Evolutionary conservation across 1,140 invertebrate genomes (phyloP).

Genomic region (Trachymyrmex septentrionalis): DNA sequence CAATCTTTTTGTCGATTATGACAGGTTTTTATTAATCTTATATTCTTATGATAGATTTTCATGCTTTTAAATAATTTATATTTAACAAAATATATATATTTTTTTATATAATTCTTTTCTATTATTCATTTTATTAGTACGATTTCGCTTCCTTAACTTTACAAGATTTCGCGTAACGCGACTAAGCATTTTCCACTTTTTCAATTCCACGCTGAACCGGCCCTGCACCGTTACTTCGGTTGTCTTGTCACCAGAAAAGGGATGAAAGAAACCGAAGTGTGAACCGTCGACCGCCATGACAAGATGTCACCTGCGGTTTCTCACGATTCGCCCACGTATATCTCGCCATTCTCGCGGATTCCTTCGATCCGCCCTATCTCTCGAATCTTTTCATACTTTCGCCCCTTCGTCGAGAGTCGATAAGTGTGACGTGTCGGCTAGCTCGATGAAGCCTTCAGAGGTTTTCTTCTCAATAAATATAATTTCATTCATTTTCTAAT

Average conservation of each 20-base stretch:
- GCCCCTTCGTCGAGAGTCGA: slow-evolving; percentile 61
- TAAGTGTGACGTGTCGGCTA: slow-evolving; percentile 54
- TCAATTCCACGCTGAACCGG: slow-evolving; percentile 68
- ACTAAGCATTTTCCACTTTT: not conserved
- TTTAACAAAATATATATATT: not conserved
- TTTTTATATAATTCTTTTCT: not conserved
- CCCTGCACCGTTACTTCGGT: slow-evolving; percentile 78
- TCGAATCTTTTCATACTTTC: slow-evolving; percentile 75
- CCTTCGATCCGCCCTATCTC: slow-evolving; percentile 71
- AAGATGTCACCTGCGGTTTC: slow-evolving; percentile 83
- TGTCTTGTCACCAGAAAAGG: slow-evolving; percentile 80
- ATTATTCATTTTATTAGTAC: not conserved
- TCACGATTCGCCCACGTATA: slow-evolving; percentile 82
- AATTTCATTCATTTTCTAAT: slow-evolving; percentile 12
- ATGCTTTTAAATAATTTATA: not conserved
- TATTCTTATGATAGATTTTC: not conserved
- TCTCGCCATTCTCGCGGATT: slow-evolving; percentile 75
- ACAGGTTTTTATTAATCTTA: not conserved
- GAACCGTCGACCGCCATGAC: slow-evolving; percentile 83
- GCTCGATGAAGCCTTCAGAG: not conserved
- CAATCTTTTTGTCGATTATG: not conserved
- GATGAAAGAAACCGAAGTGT: slow-evolving; percentile 78
- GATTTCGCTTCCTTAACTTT: not conserved
- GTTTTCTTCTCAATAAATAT: not conserved
- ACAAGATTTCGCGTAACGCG: not conserved